Conservation (phyloP, 2,113 vertebrate species). For the Indri indri region DNA sequence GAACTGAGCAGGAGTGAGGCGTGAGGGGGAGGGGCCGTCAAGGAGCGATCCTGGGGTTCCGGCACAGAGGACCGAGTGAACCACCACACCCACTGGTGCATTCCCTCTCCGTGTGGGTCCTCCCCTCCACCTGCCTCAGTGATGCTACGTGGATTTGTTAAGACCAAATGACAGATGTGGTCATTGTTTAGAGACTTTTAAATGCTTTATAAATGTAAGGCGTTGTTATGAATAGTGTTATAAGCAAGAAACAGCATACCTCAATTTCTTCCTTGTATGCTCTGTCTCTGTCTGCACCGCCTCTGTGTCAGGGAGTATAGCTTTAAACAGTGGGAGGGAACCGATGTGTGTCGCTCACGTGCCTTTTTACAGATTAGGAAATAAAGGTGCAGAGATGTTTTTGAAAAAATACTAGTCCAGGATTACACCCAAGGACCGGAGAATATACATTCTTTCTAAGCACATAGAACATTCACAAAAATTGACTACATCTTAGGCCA, state of each 20-base stretch:
- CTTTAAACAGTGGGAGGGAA: neutral
- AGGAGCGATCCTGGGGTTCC: neutral
- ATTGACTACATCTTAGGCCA: neutral
- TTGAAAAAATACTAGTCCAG: neutral
- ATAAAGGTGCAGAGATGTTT: neutral
- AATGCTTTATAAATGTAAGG: neutral
- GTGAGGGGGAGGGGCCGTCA: accelerated
- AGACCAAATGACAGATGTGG: neutral
- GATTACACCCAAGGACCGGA: neutral
- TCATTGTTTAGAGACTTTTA: neutral
- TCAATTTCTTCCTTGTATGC: neutral
- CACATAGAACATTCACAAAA: neutral
- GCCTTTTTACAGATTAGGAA: neutral
- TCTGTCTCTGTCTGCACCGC: neutral
- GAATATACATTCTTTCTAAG: neutral
- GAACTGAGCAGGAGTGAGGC: neutral
- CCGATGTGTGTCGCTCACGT: neutral
- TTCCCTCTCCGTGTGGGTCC: neutral
- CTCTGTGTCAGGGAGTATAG: neutral
- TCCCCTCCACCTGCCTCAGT: neutral
- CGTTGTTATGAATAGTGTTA: neutral
- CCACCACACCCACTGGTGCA: accelerated
- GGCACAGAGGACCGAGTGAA: neutral
- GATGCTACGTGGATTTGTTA: neutral
- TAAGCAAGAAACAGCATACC: neutral